Evolutionary conservation across 2,113 vertebrate genomes (phyloP).

Genomic region (Sorex fumeus): DNA sequence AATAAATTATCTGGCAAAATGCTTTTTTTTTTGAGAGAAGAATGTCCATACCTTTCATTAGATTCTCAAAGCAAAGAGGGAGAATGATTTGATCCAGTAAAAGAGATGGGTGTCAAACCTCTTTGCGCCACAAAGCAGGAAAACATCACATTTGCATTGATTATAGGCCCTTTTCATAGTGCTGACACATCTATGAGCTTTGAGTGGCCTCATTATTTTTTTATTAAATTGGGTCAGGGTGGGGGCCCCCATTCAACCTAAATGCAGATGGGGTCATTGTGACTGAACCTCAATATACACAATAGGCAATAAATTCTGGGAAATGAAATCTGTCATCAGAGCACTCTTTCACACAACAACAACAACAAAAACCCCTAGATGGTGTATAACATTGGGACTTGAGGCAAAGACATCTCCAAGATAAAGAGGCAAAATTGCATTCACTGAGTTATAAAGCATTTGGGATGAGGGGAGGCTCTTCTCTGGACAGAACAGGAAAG

Average conservation of each 20-base stretch:
- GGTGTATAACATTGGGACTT: constrained; percentile 61
- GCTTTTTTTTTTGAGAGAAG: constrained; percentile 62
- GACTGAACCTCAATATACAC: constrained; percentile 64
- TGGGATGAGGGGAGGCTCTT: neutral
- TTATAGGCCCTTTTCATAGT: constrained; percentile 73
- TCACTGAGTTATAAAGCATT: constrained; percentile 66
- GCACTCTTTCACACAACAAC: constrained; percentile 60
- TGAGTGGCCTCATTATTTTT: constrained; percentile 83
- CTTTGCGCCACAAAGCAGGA: constrained; percentile 72
- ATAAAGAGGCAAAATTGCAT: constrained; percentile 70
- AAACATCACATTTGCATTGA: constrained; percentile 82
- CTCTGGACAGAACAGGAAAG: constrained; percentile 46
- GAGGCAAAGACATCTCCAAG: constrained; percentile 49
- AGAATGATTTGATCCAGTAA: constrained; percentile 73
- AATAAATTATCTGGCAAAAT: constrained; percentile 73
- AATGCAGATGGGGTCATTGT: constrained; percentile 79
- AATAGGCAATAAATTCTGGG: constrained; percentile 81
- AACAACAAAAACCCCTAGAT: constrained; percentile 63
- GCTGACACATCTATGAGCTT: constrained; percentile 79
- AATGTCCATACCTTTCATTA: constrained; percentile 77
- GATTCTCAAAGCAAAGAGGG: constrained; percentile 74
- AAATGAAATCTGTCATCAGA: constrained; percentile 79
- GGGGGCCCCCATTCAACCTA: constrained; percentile 73
- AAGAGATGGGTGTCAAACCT: constrained; percentile 73
- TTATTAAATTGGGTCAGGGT: constrained; percentile 81